Percentiles rank a stretch among this genome's conserved stretches.
These are phyloP conservation scores for Callipepla californica DNA, from an alignment of 2,113 vertebrate species.

Conservation along the genomic window DNA sequence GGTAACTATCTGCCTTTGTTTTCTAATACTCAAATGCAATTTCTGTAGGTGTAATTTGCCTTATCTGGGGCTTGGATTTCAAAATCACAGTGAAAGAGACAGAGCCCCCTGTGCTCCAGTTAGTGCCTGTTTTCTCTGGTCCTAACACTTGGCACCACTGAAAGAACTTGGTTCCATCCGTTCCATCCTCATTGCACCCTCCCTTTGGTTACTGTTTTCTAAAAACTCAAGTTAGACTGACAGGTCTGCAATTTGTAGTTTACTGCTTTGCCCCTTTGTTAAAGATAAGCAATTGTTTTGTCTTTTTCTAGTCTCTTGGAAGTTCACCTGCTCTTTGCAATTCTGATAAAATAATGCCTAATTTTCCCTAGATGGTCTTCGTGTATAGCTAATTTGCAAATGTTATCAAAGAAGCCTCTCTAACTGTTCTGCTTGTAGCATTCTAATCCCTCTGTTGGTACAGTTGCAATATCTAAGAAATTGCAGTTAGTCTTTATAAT, in stretches of 20 bases:
- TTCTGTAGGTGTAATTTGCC: not conserved
- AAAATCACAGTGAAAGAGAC: not conserved
- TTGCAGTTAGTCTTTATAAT: not conserved
- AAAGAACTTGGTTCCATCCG: not conserved
- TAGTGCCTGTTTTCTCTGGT: not conserved
- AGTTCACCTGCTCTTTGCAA: not conserved
- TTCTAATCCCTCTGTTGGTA: not conserved
- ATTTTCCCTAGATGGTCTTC: not conserved
- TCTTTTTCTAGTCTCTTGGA: not conserved
- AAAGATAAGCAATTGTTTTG: not conserved
- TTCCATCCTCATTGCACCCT: not conserved
- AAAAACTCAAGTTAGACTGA: not conserved
- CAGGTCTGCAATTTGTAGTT: not conserved
- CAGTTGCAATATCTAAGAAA: not conserved
- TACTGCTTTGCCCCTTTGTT: not conserved
- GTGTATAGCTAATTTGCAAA: not conserved
- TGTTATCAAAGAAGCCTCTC: not conserved
- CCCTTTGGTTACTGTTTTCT: not conserved
- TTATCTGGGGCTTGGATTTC: not conserved
- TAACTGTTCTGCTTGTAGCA: not conserved
- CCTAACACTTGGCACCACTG: not conserved
- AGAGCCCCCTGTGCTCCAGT: not conserved
- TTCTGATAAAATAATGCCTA: not conserved
- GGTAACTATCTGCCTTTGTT: not conserved
- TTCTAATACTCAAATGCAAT: not conserved